Evolutionary conservation across 2,888 invertebrate species (phyloP), one percentile per base, ranked within the genome.

Genomic region (Andrena bicolor): DNA sequence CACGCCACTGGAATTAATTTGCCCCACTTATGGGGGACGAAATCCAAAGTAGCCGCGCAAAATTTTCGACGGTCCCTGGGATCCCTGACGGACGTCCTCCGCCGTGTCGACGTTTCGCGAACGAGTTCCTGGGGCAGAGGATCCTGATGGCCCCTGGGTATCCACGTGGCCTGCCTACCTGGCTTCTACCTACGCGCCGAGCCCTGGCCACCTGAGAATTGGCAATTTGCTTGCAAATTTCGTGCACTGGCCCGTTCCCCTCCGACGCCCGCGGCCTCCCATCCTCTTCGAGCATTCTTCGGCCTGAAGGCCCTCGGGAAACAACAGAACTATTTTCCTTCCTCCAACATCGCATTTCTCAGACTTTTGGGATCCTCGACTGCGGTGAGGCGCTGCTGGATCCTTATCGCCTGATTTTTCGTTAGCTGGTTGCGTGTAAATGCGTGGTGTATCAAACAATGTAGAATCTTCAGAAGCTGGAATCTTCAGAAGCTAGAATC

Each of bases 181-280:
- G 73, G 16, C 81, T 82, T 74, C 81, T 76, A 69, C 53, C 84
- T 80, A 86, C 83, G 80, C 85, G 78, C 83, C 82, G 6, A 56
- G 10, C 80, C 87, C 89, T 90, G 85, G 88, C 87, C 88, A 88
- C 87, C 87, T 90, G 89, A 91, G 92, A 92, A 93, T 93, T 93
- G 92, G 89, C 93, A 93, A 93, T 93, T 93, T 93, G 92, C 92
- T 93, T 93, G 93, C 92, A 93, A 93, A 93, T 93, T 93, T 92
- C 87, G 88, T 82, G 76, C 88, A 49, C 70, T 77, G 76, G 66
- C 53, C 58, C 78, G 76, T 70, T 60, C 56, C 75, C 16, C 58
- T 78, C 66, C 69, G 75, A 28, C 63, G 70, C 71, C 71, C 23
- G 60, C 69, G 77, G 66, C 75, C 32, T 32, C 76, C 64, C 49